phyloP scores from a whole-genome alignment of 2,113 vertebrate genomes.

The Planiliza haematocheilus region DNA sequence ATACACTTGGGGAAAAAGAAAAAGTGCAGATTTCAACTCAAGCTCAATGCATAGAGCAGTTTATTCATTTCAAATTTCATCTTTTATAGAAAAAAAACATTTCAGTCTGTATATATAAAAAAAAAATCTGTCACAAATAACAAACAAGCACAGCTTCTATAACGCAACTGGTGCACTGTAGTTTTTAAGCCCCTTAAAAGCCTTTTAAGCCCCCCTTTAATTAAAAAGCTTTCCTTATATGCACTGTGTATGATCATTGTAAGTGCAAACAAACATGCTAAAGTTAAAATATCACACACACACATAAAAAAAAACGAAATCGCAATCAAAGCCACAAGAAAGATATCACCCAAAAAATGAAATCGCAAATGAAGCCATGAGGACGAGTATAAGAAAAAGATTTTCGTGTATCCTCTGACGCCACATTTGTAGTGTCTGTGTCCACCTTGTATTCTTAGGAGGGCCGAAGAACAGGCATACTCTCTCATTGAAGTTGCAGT shows the following conservation, averaged over 20 bases:
- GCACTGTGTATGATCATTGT: no score
- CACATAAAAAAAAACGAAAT: no score
- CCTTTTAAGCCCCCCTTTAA: no score
- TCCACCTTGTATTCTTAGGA: not conserved
- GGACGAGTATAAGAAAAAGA: accelerated
- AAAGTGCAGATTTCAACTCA: no score
- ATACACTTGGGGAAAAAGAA: not conserved
- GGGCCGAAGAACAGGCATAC: constrained; percentile 45
- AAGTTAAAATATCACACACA: no score
- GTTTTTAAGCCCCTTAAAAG: no score
- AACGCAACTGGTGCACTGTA: not conserved
- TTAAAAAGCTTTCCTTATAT: no score
- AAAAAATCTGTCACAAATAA: not conserved
- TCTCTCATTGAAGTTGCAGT: constrained; percentile 47
- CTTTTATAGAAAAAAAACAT: not conserved
- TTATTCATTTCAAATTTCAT: no score
- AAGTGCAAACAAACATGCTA: no score
- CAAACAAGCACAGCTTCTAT: no score
- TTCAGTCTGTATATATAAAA: not conserved
- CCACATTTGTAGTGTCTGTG: not conserved
- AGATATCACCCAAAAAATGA: no score
- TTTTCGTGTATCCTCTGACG: not conserved
- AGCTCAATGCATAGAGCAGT: no score
- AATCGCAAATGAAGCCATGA: accelerated
- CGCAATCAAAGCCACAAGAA: accelerated